A percentile compares a stretch with the other conserved stretches of the same genome.
Evolutionary conservation across 2,113 vertebrate genomes (phyloP).

Genomic region (Thalassoma bifasciatum): DNA sequence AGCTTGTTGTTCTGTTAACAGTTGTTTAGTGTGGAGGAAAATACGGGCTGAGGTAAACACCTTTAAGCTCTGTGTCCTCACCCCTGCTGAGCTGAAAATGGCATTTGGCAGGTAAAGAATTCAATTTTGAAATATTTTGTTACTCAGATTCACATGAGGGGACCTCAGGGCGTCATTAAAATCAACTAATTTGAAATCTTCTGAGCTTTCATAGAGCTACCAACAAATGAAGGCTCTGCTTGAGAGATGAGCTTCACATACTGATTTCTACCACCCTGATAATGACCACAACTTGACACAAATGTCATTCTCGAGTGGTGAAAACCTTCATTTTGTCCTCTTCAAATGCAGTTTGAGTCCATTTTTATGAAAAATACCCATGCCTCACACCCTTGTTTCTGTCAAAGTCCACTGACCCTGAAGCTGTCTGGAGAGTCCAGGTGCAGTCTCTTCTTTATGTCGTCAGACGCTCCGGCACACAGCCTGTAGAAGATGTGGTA

Average conservation of each 20-base stretch:
- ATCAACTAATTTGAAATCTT: slow-evolving; percentile 65
- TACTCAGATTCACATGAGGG: slow-evolving; percentile 28
- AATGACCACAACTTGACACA: neutral
- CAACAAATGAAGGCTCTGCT: neutral
- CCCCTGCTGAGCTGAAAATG: slow-evolving; percentile 32
- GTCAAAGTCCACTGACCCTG: slow-evolving; percentile 86
- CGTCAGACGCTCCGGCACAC: slow-evolving; percentile 96
- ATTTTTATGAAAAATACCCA: neutral
- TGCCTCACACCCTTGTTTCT: neutral
- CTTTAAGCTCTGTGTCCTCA: slow-evolving; percentile 28
- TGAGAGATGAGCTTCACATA: too few species aligned
- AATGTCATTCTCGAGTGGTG: neutral
- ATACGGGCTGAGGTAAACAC: slow-evolving; percentile 31
- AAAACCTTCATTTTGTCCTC: neutral
- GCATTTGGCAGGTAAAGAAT: slow-evolving; percentile 30
- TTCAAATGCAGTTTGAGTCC: neutral
- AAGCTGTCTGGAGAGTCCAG: slow-evolving; percentile 95
- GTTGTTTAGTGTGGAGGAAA: slow-evolving; percentile 43
- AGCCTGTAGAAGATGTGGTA: slow-evolving; percentile 99
- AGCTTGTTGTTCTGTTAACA: slow-evolving; percentile 48
- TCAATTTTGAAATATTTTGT: slow-evolving; percentile 32
- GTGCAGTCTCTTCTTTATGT: slow-evolving; percentile 92
- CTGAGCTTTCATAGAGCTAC: slow-evolving; percentile 41
- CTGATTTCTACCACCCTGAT: too few species aligned
- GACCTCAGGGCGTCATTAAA: neutral